Evolutionary conservation across 2,888 invertebrate genomes (phyloP).

Genomic region (Acholoe squamosa): DNA sequence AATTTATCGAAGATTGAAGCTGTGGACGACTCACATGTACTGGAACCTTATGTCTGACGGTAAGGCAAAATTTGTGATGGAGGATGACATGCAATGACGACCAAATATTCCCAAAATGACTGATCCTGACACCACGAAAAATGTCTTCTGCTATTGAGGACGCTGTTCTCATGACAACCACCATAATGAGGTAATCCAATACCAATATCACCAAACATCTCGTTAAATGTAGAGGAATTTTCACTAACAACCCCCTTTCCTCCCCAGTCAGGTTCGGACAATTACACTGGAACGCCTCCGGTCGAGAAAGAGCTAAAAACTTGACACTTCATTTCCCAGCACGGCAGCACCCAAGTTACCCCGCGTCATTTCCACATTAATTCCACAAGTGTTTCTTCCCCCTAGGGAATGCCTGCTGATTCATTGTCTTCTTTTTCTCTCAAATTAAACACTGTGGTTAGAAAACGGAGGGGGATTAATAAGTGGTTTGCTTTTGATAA

Average conservation of each 20-base stretch:
- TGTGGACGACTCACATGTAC: no score
- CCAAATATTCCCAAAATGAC: neutral
- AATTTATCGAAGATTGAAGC: no score
- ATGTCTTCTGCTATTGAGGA: neutral
- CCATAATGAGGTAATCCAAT: neutral
- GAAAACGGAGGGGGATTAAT: neutral
- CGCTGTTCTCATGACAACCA: neutral
- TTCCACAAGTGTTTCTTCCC: constrained; percentile 3
- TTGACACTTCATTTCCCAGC: no score
- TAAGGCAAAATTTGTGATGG: no score
- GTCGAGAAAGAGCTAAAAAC: no score
- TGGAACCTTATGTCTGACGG: no score
- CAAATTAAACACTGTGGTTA: neutral
- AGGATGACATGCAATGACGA: neutral
- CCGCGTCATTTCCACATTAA: constrained; percentile 7
- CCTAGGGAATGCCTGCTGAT: neutral
- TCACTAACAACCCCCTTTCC: neutral
- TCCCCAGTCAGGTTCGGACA: no score
- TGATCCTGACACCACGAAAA: neutral
- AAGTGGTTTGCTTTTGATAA: neutral
- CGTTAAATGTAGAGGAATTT: constrained; percentile 5
- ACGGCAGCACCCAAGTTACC: neutral
- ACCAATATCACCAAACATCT: neutral
- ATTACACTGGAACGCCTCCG: no score
- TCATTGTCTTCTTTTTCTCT: neutral